Conservation (phyloP, 1,140 invertebrate genomes). For the Ericerus pela region DNA sequence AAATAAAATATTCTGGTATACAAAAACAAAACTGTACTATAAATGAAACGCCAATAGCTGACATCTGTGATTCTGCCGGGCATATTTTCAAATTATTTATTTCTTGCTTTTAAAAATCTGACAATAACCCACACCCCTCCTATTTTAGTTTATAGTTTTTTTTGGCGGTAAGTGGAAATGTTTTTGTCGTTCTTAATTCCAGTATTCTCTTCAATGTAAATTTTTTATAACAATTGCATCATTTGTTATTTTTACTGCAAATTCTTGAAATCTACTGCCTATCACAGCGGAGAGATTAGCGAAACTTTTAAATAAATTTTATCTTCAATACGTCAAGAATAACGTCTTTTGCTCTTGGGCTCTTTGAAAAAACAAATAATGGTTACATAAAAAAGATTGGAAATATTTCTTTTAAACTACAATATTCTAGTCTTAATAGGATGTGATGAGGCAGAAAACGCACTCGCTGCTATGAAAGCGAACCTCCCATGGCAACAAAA, state of each 20-base stretch:
- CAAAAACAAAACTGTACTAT: too few relatives aligned
- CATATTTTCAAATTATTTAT: too few relatives aligned
- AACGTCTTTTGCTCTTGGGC: neutral
- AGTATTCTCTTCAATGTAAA: neutral
- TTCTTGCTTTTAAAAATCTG: too few relatives aligned
- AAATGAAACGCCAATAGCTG: too few relatives aligned
- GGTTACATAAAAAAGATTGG: neutral
- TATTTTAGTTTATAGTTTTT: too few relatives aligned
- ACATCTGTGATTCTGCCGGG: too few relatives aligned
- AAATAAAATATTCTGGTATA: too few relatives aligned
- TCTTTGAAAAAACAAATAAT: neutral
- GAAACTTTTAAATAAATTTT: neutral
- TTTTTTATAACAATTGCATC: neutral
- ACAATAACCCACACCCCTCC: too few relatives aligned
- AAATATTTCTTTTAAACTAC: neutral
- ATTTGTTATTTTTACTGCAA: neutral
- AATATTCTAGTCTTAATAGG: neutral
- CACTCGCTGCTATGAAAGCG: conserved; percentile 67
- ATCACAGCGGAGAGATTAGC: too few relatives aligned
- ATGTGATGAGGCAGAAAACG: conserved; percentile 39
- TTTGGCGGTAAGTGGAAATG: neutral
- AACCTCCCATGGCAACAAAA: conserved; percentile 79
- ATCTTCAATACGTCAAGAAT: neutral
- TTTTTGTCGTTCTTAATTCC: neutral
- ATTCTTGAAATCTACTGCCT: too few relatives aligned